A percentile compares a stretch with the other conserved stretches of the same genome.
Conservation (phyloP, 2,888 invertebrate genomes). For the Meta bourneti region DNA sequence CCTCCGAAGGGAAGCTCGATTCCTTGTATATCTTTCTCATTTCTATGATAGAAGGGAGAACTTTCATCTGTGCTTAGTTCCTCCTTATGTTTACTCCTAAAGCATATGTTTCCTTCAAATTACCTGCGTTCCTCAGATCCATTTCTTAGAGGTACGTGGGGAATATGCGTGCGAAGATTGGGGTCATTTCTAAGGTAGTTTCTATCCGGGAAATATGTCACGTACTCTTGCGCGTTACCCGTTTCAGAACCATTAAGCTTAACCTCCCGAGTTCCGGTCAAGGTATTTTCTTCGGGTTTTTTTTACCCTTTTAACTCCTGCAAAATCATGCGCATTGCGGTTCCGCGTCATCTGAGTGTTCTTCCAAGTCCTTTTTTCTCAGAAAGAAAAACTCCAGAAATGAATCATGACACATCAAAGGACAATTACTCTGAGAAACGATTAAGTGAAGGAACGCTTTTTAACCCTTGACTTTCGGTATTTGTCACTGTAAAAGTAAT, state of each 20-base stretch:
- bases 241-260: slow-evolving; percentile 73
- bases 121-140: slow-evolving; percentile 60
- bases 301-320: slow-evolving; percentile 59
- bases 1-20: neutral
- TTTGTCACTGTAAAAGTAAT: slow-evolving; percentile 22
- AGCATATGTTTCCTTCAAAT: slow-evolving; percentile 71
- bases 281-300: slow-evolving; percentile 27
- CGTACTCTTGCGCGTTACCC: slow-evolving; percentile 69
- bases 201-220: slow-evolving; percentile 71
- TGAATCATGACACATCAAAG: slow-evolving; percentile 39
- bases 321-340: slow-evolving; percentile 71
- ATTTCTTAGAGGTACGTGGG: slow-evolving; percentile 68
- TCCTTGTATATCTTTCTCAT: slow-evolving; percentile 12
- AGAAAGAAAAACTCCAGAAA: slow-evolving; percentile 19
- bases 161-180: slow-evolving; percentile 41
- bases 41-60: slow-evolving; percentile 35
- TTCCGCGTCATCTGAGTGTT: slow-evolving; percentile 28
- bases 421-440: slow-evolving; percentile 32
- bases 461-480: neutral
- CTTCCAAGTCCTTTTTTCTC: slow-evolving; percentile 11
- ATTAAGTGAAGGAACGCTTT: slow-evolving; percentile 23
- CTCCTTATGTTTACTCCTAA: slow-evolving; percentile 49
- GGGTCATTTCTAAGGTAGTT: slow-evolving; percentile 68
- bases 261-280: slow-evolving; percentile 68
- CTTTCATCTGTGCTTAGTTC: slow-evolving; percentile 44